phyloP scores from a whole-genome alignment of 2,888 invertebrate genomes.

The Marasmarcha lunaedactyla region DNA sequence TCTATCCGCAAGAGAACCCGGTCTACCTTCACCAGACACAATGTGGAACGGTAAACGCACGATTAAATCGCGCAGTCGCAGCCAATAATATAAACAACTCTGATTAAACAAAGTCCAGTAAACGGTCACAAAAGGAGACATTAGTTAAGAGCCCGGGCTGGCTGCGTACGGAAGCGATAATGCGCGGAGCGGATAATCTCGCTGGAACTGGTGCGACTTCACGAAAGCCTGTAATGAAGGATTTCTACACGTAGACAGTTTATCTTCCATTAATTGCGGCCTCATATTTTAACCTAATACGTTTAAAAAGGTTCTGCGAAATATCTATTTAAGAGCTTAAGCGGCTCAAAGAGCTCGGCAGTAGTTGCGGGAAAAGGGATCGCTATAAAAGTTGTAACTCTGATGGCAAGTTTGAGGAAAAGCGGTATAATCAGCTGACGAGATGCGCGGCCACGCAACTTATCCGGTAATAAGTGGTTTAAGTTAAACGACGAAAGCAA shows the following conservation, averaged over 20 bases:
- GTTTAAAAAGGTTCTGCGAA: no score
- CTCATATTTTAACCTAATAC: conserved; percentile 10
- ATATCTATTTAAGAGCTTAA: no score
- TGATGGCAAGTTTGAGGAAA: conserved; percentile 28
- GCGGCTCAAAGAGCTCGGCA: no score
- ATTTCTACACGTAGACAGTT: conserved; percentile 20
- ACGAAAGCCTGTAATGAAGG: conserved; percentile 28
- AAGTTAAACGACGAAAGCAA: conserved; percentile 22
- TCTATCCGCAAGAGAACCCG: conserved; percentile 33
- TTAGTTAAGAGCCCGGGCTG: conserved; percentile 48
- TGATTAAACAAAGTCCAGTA: conserved; percentile 48
- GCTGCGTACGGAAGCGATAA: conserved; percentile 49
- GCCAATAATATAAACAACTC: conserved; percentile 67
- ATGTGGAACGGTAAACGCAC: conserved; percentile 59
- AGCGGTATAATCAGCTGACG: conserved; percentile 56
- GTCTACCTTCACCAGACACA: conserved; percentile 38
- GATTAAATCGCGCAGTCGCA: conserved; percentile 56
- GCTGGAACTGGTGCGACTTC: conserved; percentile 36
- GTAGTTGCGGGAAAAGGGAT: not conserved
- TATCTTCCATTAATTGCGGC: conserved; percentile 26
- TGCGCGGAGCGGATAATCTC: conserved; percentile 39
- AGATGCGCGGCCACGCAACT: conserved; percentile 62
- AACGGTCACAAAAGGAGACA: conserved; percentile 64
- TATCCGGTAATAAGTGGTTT: conserved; percentile 33
- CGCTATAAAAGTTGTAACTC: not conserved